These are phyloP conservation scores for Mycteria americana DNA, from an alignment of 2,797 vertebrate genomes.

Conservation along the genomic window DNA sequence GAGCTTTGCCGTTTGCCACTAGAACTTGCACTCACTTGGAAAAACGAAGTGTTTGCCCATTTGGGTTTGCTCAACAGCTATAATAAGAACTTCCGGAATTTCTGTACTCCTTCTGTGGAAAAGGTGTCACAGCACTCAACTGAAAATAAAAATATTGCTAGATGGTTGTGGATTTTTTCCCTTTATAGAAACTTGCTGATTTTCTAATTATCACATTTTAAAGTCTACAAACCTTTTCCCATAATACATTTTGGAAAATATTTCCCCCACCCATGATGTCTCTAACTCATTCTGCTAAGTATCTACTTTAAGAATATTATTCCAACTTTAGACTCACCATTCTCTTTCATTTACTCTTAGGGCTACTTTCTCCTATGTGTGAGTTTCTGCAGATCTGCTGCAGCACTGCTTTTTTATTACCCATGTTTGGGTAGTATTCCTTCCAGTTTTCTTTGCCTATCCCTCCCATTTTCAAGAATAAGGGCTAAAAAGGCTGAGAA, in stretches of 20 bases:
- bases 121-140: neutral
- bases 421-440: neutral
- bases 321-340: neutral
- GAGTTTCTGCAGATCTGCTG: neutral
- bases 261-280: neutral
- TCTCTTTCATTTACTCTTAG: neutral
- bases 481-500: neutral
- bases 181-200: neutral
- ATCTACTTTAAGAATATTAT: neutral
- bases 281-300: neutral
- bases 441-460: neutral
- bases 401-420: neutral
- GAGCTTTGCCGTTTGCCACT: neutral
- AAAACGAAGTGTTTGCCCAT: neutral
- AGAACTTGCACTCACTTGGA: neutral
- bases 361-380: neutral
- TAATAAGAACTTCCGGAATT: conserved; percentile 32
- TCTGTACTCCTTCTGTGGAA: conserved; percentile 20
- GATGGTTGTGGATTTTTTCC: neutral
- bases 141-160: conserved; percentile 18
- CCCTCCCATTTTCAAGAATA: neutral
- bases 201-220: neutral
- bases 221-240: neutral
- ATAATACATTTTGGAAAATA: neutral
- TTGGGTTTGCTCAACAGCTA: neutral